Percentiles rank a stretch among this genome's conserved stretches.
These are phyloP conservation scores for Selene dorsalis DNA, from an alignment of 2,797 vertebrate genomes.

Conservation along the genomic window DNA sequence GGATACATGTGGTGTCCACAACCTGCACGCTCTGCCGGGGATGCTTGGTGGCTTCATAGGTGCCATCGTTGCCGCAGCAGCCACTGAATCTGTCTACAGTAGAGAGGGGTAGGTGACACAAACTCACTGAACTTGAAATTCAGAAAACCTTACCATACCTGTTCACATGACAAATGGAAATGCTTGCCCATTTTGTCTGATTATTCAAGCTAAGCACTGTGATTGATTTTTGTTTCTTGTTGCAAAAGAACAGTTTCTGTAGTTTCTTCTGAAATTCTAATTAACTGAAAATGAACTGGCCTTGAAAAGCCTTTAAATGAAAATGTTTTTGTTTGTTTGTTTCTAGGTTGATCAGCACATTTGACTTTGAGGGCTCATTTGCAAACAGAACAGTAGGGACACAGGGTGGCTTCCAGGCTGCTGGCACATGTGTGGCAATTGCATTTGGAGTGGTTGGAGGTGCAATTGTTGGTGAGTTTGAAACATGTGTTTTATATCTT, in stretches of 20 bases:
- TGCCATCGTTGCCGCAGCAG: conserved; percentile 90
- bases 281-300: not conserved
- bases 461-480: conserved; percentile 88
- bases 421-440: conserved; percentile 90
- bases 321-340: not conserved
- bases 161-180: not conserved
- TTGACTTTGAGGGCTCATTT: conserved; percentile 79
- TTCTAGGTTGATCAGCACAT: conserved; percentile 82
- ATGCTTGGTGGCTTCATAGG: conserved; percentile 92
- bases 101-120: conserved; percentile 85
- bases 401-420: conserved; percentile 92
- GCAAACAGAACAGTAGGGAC: conserved; percentile 55
- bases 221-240: not conserved
- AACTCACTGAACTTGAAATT: not conserved
- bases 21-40: conserved; percentile 93
- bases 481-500: not conserved
- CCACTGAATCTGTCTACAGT: conserved; percentile 84
- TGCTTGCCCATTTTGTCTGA: not conserved
- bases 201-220: not conserved
- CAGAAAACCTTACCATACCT: not conserved
- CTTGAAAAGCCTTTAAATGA: not conserved
- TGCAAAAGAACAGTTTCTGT: not conserved
- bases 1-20: conserved; percentile 96
- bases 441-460: conserved; percentile 91
- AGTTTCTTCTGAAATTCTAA: not conserved